Evolutionary conservation across 1,140 invertebrate species (phyloP), one percentile per base, ranked within the genome.

Genomic region (Danaus melanippus): DNA sequence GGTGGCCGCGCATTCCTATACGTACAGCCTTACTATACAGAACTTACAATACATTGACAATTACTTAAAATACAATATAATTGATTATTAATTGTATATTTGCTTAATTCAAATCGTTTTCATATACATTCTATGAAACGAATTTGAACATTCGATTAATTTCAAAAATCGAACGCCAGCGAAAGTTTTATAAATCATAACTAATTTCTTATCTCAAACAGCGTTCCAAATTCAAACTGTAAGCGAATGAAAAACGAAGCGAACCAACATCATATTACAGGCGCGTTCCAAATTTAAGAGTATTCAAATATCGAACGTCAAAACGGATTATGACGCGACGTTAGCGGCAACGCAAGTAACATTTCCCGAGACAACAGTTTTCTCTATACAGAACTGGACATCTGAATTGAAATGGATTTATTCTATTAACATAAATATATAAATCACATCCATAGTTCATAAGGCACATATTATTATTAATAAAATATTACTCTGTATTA

Each of bases 201-300:
- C 71, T 56, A 57, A 61, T 66, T 69, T 84, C 74, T 76, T 82
- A 82, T 80, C 76, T 76, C 70, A 50, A 66, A 67, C 58, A 67
- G 67, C 77, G 75, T 81, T 84, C 83, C 69, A 83, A 76, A 86
- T 86, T 78, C 75, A 78, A 86, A 86, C 82, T 81, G 77, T 82
- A 71, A 82, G 74, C 79, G 79, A 79, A 82, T 81, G 78, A 82
- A 83, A 86, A 84, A 83, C 78, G 79, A 86, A 82, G 74, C 82
- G 77, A 59, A 74, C 66, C 63, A 76, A 83, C 78, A 77, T 85
- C 79, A 69, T 74, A 72, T 85, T 83, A 76, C 77, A 66, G 64
- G 66, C 72, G 60, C 73, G 79, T 77, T 77, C 78, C 79, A 79
- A 81, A 84, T 83, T 79, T 76, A 73, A 76, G 72, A 73, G 76